Base-by-base conservation (phyloP, 2,113 vertebrate genomes). In the Struthidea cinerea region DNA sequence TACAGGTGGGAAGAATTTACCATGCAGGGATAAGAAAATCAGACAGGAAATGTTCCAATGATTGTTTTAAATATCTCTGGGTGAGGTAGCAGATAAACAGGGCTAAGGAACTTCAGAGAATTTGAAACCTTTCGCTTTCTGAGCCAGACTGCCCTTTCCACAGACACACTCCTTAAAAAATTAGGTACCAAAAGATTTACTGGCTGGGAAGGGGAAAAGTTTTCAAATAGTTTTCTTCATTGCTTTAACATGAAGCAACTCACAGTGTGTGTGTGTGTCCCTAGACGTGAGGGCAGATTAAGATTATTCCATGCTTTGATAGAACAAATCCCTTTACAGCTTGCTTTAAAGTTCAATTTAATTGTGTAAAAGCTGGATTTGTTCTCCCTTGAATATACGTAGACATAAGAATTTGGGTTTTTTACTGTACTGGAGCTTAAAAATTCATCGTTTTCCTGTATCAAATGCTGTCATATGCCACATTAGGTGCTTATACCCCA, bases 201-300 rank as follows among this genome's bases (percentile, higher is more conserved):
- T 90, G 87, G 16, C 60, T 94, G 68, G 35, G 85, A 67, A 81
- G 33, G 13, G 30, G 30, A 89, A 47, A 77, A 68, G 17, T 52
- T 94, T 90, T 91, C 35, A 83, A 86, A 80, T 74, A n/a, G 47
- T 93, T 86, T 86, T 86, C 57, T 86, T 93, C 73, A 73, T 94
- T 92, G 28, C 32, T 88, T 94, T 84, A 81, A 74, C 68, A 87
- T 78, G 53, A 90, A 95, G n/a, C 42, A 77, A 37, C 52, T 70
- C 60, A 61, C 7, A 57, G 19, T 20, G 21, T 52, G 37, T 53
- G 37, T 53, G 37, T 53, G n/a, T 81, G 11, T 26, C 35, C 27
- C 68, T 59, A 46, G 56, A 74, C 44, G 27, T 16, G 49, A 84
- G 35, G 27, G 42, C 32, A 84, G 39, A 75, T 59, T 52, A 80